Evolutionary conservation across 2,888 invertebrate species (phyloP).

Genomic region (Cosmorhoe ocellata): DNA sequence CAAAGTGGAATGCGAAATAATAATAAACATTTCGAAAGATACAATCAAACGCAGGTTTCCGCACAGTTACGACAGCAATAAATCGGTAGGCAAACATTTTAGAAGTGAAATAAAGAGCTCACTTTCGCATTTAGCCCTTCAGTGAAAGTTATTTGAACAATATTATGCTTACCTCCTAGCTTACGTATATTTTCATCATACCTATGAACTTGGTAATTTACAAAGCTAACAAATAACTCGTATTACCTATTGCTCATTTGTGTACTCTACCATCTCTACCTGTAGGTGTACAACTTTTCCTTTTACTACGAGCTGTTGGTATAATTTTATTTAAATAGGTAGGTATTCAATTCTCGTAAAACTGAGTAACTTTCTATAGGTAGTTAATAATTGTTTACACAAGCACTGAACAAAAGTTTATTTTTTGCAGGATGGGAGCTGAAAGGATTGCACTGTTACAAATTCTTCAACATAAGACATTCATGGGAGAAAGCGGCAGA

Average conservation of each 20-base stretch:
- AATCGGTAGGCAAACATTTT: constrained; percentile 29
- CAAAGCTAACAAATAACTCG: constrained; percentile 46
- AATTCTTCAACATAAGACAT: constrained; percentile 97
- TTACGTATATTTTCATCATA: constrained; percentile 20
- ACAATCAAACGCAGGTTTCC: constrained; percentile 1
- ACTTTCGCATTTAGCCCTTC: constrained; percentile 46
- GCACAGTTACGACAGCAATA: constrained; percentile 30
- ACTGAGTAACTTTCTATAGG: not conserved
- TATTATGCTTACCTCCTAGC: constrained; percentile 25
- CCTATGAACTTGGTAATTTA: constrained; percentile 43
- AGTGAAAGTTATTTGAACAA: constrained; percentile 44
- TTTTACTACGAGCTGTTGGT: constrained; percentile 19
- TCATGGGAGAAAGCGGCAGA: constrained; percentile 98
- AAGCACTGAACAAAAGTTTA: constrained; percentile 24
- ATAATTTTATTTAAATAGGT: constrained; percentile 16
- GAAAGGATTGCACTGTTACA: constrained; percentile 95
- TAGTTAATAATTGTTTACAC: too few relatives aligned
- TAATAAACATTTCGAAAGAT: not conserved
- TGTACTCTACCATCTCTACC: constrained; percentile 3
- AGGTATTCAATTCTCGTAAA: not conserved
- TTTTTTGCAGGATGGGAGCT: constrained; percentile 94
- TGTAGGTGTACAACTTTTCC: constrained; percentile 36
- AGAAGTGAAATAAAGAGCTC: constrained; percentile 32
- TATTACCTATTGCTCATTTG: constrained; percentile 26
- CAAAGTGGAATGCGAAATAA: too few relatives aligned